Evolutionary conservation across 2,797 vertebrate species (phyloP), one percentile per base, ranked within the genome.

Genomic region (Urosaurus nigricauda): DNA sequence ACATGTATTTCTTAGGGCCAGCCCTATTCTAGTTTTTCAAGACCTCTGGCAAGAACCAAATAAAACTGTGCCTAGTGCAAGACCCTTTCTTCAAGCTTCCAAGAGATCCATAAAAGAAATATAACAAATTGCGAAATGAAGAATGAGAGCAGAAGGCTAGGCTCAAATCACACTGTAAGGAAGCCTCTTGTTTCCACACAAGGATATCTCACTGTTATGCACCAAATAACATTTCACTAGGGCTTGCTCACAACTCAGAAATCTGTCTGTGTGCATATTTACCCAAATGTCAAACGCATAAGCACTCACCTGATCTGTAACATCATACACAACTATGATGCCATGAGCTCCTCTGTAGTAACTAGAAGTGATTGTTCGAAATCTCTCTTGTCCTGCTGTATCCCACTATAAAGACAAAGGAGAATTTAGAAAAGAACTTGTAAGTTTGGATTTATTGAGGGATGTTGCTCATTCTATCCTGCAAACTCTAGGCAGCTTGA

Each of bases 331-430:
- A 89, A 99, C 99, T 94, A 99, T 99, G 98, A 99, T 99, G 95
- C 99, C 98, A 88, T 99, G 99, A 93, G 98, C 99, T 73, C 99
- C 98, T 98, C 99, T 98, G 97, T 99, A 99, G 96, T 99, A 99
- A 97, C 99, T 99, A 96, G 99, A 99, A 75, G 99, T 99, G 97
- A 99, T 99, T 68, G 99, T 99, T 93, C 98, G 98, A 97, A 99
- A 99, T 96, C 98, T 97, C 96, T 99, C 99, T 96, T 99, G 99
- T 84, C 99, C 99, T 2, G 99, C 99, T 11, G 98, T 99, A 94
- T 99, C 99, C 99, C 98, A 99, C 99, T 99, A 78, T 78, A 94
- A 95, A 85, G 82, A 78, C 1, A 71, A 12, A 63, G 21, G 17
- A 53, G 17, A 77, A 32, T 8, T 73, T 56, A 70, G 77, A 51